Evolutionary conservation across 2,797 vertebrate species (phyloP).

Genomic region (Crocidura indochinensis): DNA sequence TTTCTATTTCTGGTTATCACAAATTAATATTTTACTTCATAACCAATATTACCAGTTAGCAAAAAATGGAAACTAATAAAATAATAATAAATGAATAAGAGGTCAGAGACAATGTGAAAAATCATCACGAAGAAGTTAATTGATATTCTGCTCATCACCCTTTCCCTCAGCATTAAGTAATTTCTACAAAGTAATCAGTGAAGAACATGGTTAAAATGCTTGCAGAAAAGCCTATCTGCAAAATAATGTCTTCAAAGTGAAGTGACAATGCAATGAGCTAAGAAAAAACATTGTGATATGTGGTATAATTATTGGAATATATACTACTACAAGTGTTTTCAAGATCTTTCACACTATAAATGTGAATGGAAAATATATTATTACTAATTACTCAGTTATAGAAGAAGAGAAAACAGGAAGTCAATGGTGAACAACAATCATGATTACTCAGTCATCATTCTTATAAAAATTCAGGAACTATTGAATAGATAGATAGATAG

Average conservation of each 20-base stretch:
- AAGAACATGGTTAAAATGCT: background rate
- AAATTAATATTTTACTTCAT: background rate
- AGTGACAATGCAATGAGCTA: too few relatives aligned
- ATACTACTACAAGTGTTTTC: background rate
- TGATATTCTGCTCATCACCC: background rate
- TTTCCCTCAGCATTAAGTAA: background rate
- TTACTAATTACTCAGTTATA: too few relatives aligned
- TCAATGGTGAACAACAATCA: background rate
- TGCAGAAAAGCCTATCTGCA: background rate
- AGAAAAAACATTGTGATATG: background rate
- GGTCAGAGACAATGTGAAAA: background rate
- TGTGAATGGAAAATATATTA: background rate
- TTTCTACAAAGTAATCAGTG: background rate
- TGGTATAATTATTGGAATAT: too few relatives aligned
- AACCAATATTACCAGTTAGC: background rate
- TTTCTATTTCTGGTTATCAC: background rate
- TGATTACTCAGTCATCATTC: too few relatives aligned
- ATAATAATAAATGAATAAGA: background rate
- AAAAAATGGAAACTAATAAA: background rate
- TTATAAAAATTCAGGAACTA: too few relatives aligned
- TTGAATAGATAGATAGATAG: too few relatives aligned
- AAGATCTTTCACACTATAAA: background rate
- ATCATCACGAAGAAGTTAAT: background rate
- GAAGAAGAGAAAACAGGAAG: background rate
- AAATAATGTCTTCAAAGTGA: too few relatives aligned